Percentiles rank a stretch among this genome's conserved stretches.
Conservation (phyloP, 2,888 invertebrate genomes). For the Drosophila borborema region DNA sequence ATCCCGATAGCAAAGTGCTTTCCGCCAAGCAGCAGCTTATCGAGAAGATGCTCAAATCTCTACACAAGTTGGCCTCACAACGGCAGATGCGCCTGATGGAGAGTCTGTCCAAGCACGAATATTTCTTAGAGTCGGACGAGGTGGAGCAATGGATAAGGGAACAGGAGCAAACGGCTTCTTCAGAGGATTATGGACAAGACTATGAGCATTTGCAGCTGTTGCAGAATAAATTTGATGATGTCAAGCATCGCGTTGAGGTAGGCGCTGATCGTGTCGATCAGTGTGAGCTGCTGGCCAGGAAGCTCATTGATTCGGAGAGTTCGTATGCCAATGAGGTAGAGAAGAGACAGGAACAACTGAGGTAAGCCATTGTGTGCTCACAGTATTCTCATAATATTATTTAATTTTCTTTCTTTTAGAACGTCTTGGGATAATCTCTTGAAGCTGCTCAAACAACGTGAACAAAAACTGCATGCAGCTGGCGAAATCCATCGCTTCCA, state of each 20-base stretch:
- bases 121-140: conserved; percentile 95
- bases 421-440: conserved; percentile 95
- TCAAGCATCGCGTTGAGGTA: conserved; percentile 95
- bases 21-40: conserved; percentile 91
- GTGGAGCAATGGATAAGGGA: conserved; percentile 97
- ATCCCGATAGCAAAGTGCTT: conserved; percentile 94
- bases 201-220: conserved; percentile 95
- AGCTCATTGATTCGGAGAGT: conserved; percentile 93
- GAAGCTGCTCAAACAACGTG: conserved; percentile 94
- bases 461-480: conserved; percentile 95
- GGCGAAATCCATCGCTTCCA: conserved; percentile 99
- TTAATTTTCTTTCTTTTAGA: conserved; percentile 83
- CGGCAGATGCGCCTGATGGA: conserved; percentile 95
- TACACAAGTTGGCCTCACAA: conserved; percentile 92
- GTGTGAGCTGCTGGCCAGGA: conserved; percentile 95
- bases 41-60: conserved; percentile 91
- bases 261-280: conserved; percentile 96
- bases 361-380: conserved; percentile 86
- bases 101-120: conserved; percentile 95
- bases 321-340: conserved; percentile 94
- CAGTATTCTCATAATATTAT: not conserved
- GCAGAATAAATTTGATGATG: conserved; percentile 96
- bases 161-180: conserved; percentile 94
- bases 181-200: conserved; percentile 97
- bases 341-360: conserved; percentile 93